Base-by-base conservation (phyloP, 2,888 invertebrate species). In the Netelia virgata region DNA sequence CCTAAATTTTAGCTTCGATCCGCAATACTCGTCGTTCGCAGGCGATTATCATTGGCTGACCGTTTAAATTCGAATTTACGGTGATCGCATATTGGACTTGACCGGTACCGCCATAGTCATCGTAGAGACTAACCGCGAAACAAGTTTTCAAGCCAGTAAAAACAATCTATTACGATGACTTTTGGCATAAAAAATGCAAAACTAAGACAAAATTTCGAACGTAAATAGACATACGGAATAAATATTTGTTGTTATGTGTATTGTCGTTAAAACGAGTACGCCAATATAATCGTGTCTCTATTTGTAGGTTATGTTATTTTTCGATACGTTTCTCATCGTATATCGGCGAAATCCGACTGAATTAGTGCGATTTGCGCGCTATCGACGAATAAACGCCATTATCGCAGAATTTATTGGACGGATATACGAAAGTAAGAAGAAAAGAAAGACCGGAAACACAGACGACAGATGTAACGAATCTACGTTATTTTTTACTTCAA, bases 161-260 rank as follows among this genome's bases (percentile, higher is more conserved):
- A 18, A 36, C 61, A 14, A 50, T 16, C 11, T 18, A 43, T 28
- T 3, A n/a, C 11, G 43, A 16, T 9, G 14, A 28, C 14, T 11
- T 14, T 11, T 14, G 9, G 16, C 66, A 36, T 16, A 59, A 59
- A 16, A 73, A 66, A n/a, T 53, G 68, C 66, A 55, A 66, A 41
- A 78, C n/a, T 64, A 74, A 55, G 57, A 80, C 57, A 83, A 78
- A 68, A 77, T 75, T 82, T 84, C 74, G 63, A 86, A 72, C 69
- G 14, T 81, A 73, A 73, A 77, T 76, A 73, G 73, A 74, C 47
- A 70, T 83, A 83, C 79, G 77, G 47, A 16, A 77, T 69, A 69
- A 83, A 83, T 86, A 86, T 85, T 79, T 80, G 82, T 83, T 77
- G 79, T 79, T 86, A 55, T 79, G 85, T 87, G 85, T 82, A 78